Evolutionary conservation across 2,797 vertebrate genomes (phyloP).

Genomic region (Gadopsis bispinosus): DNA sequence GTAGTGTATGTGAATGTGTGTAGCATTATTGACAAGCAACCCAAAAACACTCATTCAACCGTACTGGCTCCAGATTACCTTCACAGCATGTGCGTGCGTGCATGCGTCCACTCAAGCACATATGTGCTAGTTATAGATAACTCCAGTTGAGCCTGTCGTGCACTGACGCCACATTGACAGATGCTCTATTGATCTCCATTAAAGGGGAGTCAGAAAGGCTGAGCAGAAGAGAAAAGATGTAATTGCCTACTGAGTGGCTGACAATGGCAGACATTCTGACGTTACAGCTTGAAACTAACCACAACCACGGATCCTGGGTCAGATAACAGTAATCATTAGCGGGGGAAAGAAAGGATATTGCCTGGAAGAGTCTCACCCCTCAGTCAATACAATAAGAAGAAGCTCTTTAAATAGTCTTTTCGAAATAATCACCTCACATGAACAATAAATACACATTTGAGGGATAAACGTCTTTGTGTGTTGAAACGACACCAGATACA

Average conservation of each 20-base stretch:
- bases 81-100: slow-evolving; percentile 31
- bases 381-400: slow-evolving; percentile 51
- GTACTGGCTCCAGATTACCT: slow-evolving; percentile 57
- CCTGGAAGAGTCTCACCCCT: slow-evolving; percentile 49
- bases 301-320: slow-evolving; percentile 75
- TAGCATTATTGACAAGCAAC: slow-evolving; percentile 49
- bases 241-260: slow-evolving; percentile 79
- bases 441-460: slow-evolving; percentile 15
- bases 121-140: slow-evolving; percentile 74
- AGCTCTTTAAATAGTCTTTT: slow-evolving; percentile 52
- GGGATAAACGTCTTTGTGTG: slow-evolving; percentile 16
- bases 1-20: slow-evolving; percentile 47
- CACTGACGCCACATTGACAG: slow-evolving; percentile 80
- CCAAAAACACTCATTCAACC: slow-evolving; percentile 65
- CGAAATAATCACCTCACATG: slow-evolving; percentile 28
- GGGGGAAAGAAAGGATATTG: slow-evolving; percentile 57
- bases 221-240: slow-evolving; percentile 80
- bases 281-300: slow-evolving; percentile 72
- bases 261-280: slow-evolving; percentile 75
- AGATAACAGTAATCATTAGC: slow-evolving; percentile 81
- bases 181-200: slow-evolving; percentile 85
- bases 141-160: slow-evolving; percentile 73
- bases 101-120: slow-evolving; percentile 5
- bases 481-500: slow-evolving; percentile 15
- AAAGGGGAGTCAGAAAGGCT: slow-evolving; percentile 81